Evolutionary conservation across 2,113 vertebrate genomes (phyloP).

Genomic region (Tyto alba): DNA sequence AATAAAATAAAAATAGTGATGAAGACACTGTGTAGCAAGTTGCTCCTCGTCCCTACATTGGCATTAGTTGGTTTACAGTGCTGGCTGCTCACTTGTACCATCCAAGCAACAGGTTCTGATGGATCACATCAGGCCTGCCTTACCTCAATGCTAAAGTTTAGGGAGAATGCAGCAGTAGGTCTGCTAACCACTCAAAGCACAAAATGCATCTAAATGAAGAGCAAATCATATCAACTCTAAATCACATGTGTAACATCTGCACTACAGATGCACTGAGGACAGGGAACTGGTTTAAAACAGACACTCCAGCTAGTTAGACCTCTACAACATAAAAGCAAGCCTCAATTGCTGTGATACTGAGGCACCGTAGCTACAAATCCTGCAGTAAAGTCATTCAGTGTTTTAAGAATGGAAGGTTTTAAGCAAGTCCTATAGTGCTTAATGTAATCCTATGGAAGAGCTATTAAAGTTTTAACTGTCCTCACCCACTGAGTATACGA

Average conservation of each 20-base stretch:
- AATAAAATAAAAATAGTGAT: neutral
- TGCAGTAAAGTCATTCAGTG: neutral
- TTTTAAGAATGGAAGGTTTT: neutral
- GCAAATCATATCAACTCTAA: neutral
- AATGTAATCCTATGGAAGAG: neutral
- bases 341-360: neutral
- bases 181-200: neutral
- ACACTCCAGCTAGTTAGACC: neutral
- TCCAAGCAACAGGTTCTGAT: rapidly evolving
- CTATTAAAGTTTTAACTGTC: neutral
- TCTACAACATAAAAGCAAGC: neutral
- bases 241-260: rapidly evolving
- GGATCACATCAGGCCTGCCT: neutral
- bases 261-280: neutral
- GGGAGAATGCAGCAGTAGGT: neutral
- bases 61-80: neutral
- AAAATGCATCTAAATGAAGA: neutral
- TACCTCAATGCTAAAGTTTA: neutral
- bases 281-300: neutral
- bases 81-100: neutral
- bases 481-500: neutral
- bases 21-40: neutral
- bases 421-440: neutral
- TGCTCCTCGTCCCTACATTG: neutral
- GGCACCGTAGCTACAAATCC: neutral